Evolutionary conservation across 2,113 vertebrate genomes (phyloP), one percentile per base, ranked within the genome.

Genomic region (Burhinus oedicnemus): DNA sequence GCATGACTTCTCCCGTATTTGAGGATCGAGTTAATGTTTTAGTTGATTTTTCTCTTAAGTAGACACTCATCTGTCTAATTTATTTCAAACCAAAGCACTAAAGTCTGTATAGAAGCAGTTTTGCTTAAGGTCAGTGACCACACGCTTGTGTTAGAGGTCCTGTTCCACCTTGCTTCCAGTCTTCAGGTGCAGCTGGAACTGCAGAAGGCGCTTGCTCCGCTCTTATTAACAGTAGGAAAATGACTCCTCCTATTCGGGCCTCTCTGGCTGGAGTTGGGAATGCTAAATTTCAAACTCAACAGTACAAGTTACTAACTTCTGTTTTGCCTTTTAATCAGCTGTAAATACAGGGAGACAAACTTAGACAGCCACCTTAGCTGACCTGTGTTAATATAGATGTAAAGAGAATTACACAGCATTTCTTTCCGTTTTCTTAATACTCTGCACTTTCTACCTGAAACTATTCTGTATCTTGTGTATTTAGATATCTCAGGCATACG

Each of bases 161-260:
- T 36, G 21, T 58, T 85, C 55, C 69, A n/a, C 51, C 45, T 76
- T 71, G 68, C 52, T 86, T 61, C 34, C 40, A 47, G 79, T 62
- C 49, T 69, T 27, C 38, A 26, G 38, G 30, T 72, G 79, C 74
- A 88, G 88, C 78, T 92, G 62, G 45, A 65, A 69, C 64, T 66
- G 54, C 15, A 0, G 6, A 12, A 79, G 38, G 44, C 0, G 0
- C 65, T 82, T 85, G 42, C 44, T 90, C 23, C 22, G 21, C 18
- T 76, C 23, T 1, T 8, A 15, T 38, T 51, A 66, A 49, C 52
- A n/a, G 30, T 19, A 71, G 58, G 32, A 80, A 45, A 34, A 15
- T 36, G 26, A 30, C 19, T 19, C 3, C 10, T 70, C 25, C 61
- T 55, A 4, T 45, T 58, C 5, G 12, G 61, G 32, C 47, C 17